phyloP scores from a whole-genome alignment of 2,888 invertebrate species.

The Malthinus seriepunctatus region DNA sequence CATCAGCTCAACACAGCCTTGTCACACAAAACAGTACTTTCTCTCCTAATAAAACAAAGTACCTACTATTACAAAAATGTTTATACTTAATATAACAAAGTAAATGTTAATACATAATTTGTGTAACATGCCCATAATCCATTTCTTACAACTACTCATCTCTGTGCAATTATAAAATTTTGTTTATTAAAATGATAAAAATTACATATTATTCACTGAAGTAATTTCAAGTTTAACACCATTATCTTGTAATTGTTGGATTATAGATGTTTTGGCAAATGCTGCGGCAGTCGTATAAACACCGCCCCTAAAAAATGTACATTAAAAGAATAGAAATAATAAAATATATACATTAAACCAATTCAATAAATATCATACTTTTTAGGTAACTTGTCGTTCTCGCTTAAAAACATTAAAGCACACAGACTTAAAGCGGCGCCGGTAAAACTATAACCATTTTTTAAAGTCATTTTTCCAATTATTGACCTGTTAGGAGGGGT shows the following conservation, averaged over 20 bases:
- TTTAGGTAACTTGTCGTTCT: constrained; percentile 75
- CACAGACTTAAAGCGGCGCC: constrained; percentile 72
- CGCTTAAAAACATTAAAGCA: constrained; percentile 75
- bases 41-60: too few species aligned
- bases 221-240: constrained; percentile 71
- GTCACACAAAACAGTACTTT: too few species aligned
- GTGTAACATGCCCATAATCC: too few species aligned
- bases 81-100: too few species aligned
- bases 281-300: constrained; percentile 85
- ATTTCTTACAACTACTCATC: too few species aligned
- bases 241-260: constrained; percentile 73
- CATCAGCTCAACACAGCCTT: too few species aligned
- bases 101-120: too few species aligned
- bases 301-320: constrained; percentile 71
- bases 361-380: constrained; percentile 63
- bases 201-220: neutral
- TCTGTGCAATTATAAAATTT: too few species aligned
- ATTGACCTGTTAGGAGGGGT: constrained; percentile 68
- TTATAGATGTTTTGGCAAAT: constrained; percentile 78
- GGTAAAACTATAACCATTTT: constrained; percentile 84
- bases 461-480: constrained; percentile 66
- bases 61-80: too few species aligned
- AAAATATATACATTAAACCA: neutral
- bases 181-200: too few species aligned
- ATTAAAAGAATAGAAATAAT: neutral